Conservation (phyloP, 2,113 vertebrate genomes). For the Megaceryle torquata region DNA sequence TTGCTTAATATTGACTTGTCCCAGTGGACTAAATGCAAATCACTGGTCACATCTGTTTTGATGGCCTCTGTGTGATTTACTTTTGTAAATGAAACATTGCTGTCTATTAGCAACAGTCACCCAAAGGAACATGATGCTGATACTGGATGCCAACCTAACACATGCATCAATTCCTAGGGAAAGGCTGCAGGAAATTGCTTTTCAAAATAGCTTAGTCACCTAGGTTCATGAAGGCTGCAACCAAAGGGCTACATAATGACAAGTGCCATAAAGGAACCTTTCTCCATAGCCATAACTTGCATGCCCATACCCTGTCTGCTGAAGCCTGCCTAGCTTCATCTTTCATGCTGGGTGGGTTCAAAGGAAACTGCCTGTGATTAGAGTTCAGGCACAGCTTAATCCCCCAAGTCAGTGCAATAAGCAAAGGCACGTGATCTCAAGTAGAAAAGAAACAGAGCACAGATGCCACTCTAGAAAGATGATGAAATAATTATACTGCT, state of each 20-base stretch:
- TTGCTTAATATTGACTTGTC: not conserved
- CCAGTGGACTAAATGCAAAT: not conserved
- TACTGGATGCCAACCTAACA: not conserved
- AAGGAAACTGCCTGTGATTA: not conserved
- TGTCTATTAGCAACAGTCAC: not conserved
- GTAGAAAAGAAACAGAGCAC: not conserved
- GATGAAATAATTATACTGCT: not conserved
- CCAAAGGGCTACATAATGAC: not conserved
- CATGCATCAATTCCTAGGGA: not conserved
- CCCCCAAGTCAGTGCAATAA: not conserved
- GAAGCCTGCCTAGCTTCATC: not conserved
- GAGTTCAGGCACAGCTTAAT: not conserved
- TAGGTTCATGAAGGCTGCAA: not conserved
- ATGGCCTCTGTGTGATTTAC: not conserved
- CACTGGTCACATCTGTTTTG: not conserved
- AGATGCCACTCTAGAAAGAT: not conserved
- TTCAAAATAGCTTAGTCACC: not conserved
- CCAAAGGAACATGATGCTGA: not conserved
- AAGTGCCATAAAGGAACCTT: not conserved
- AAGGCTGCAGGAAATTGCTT: not conserved
- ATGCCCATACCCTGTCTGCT: not conserved
- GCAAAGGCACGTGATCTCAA: not conserved
- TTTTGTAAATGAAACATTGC: not conserved
- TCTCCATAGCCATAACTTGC: not conserved
- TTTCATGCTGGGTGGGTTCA: not conserved